Evolutionary conservation across 2,888 invertebrate species (phyloP), one percentile per base, ranked within the genome.

Genomic region (Drosophila buzzatii): DNA sequence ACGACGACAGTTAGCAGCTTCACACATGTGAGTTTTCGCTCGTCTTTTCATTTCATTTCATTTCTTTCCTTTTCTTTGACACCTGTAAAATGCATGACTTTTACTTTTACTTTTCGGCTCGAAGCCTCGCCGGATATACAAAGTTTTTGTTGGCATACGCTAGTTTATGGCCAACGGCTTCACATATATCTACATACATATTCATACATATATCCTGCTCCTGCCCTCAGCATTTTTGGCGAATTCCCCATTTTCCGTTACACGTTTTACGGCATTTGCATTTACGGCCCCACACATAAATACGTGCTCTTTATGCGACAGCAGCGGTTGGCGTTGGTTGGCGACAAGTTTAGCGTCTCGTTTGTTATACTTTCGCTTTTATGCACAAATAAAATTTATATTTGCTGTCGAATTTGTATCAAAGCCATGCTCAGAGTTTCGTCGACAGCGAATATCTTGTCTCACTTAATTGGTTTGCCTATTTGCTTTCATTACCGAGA

Each of bases 111-210:
- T 41, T 65, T 27, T n/a, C n/a, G 23, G 39, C 47, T 57, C n/a
- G 52, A 39, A 47, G 31, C 39, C 59, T 41, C n/a, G 18, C 63
- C 65, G 69, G 70, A 83, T 73, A 63, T 68, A 33, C 45, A 66
- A 87, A 83, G 80, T 51, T 51, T 85, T 85, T 73, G 65, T 85
- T 73, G 67, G 72, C 69, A 66, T 71, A 49, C 56, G 75, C 64
- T 78, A 79, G 79, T 75, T 87, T 82, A 84, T 72, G 68, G 71
- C 85, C 76, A 60, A 47, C 9, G 27, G 16, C 47, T 27, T 9
- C 27, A 10, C 27, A 47, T n/a, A 23, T 14, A 14, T 14, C 2
- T 14, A 5, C 37, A 37, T 14, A 10, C 7, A 39, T 8, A 39
- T 16, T 2, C n/a, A 9, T 37, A 4, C 12, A 37, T 16, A 37